Evolutionary conservation across 2,888 invertebrate genomes (phyloP).

Genomic region (Brachypterus glaber): DNA sequence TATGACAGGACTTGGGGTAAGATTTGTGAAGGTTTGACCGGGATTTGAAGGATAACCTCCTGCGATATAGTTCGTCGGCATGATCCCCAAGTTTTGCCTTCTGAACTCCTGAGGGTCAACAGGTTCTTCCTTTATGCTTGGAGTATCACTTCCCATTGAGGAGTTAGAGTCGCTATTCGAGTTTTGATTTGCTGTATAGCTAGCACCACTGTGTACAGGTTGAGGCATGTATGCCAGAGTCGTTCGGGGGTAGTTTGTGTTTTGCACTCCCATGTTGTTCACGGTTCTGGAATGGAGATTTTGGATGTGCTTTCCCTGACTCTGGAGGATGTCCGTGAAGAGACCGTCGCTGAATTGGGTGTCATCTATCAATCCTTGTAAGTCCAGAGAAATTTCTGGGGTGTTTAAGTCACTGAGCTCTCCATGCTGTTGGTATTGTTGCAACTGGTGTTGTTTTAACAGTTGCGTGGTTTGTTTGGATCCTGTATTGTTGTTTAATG

Average conservation of each 20-base stretch:
- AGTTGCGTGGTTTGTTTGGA: slow-evolving; percentile 49
- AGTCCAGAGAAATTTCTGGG: slow-evolving; percentile 84
- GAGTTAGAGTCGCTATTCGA: slow-evolving; percentile 40
- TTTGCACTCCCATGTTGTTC: slow-evolving; percentile 39
- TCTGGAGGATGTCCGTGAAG: slow-evolving; percentile 72
- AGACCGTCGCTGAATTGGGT: slow-evolving; percentile 78
- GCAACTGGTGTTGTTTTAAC: slow-evolving; percentile 56
- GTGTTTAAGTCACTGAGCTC: slow-evolving; percentile 84
- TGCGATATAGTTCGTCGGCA: slow-evolving; percentile 40
- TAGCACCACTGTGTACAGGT: slow-evolving; percentile 74
- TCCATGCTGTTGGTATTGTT: slow-evolving; percentile 58
- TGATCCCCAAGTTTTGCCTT: slow-evolving; percentile 43
- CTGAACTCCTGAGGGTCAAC: slow-evolving; percentile 68
- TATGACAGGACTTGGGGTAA: slow-evolving; percentile 48
- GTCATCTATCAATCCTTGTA: slow-evolving; percentile 88
- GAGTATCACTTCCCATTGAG: slow-evolving; percentile 50
- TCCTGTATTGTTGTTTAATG: slow-evolving; percentile 40
- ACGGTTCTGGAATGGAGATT: slow-evolving; percentile 39
- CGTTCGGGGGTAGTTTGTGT: slow-evolving; percentile 51
- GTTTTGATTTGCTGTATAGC: slow-evolving; percentile 41
- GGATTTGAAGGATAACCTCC: slow-evolving; percentile 28
- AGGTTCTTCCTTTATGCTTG: slow-evolving; percentile 81
- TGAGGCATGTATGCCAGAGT: slow-evolving; percentile 87
- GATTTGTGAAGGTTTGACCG: slow-evolving; percentile 45
- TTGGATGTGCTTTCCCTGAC: slow-evolving; percentile 39